Conservation (phyloP, 2,888 invertebrate species). For the Diarsia dahlii region DNA sequence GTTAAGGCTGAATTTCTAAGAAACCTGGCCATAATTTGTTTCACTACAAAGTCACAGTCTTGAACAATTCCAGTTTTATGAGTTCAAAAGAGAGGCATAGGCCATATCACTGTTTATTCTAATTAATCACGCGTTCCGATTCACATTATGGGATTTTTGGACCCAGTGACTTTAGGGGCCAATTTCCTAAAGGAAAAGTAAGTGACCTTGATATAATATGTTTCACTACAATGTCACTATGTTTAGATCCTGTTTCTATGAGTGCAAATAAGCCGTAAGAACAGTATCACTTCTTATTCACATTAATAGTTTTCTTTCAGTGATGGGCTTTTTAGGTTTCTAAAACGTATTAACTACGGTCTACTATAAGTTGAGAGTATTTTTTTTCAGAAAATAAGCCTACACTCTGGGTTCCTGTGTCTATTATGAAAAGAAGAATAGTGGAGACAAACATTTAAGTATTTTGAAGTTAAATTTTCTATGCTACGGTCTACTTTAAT, state of each 20-base stretch:
- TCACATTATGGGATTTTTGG: constrained; percentile 55
- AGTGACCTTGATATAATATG: neutral
- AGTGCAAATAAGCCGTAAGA: neutral
- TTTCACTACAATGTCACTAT: neutral
- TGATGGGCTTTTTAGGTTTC: neutral
- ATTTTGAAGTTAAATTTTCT: neutral
- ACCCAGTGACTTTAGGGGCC: neutral
- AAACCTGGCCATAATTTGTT: neutral
- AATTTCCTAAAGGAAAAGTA: neutral
- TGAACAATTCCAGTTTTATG: neutral
- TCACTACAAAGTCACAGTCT: neutral
- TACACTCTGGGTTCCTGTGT: too few relatives aligned
- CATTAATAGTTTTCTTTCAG: neutral
- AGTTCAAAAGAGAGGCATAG: neutral
- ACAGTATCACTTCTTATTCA: neutral
- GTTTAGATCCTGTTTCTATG: neutral
- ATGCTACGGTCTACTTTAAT: constrained; percentile 3
- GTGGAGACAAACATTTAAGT: too few relatives aligned
- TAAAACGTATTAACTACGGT: neutral
- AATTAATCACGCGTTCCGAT: constrained; percentile 85
- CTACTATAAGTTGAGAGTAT: neutral
- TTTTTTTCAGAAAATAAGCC: neutral
- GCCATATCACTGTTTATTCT: constrained; percentile 91
- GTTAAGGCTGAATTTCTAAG: neutral
- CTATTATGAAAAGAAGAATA: neutral